Evolutionary conservation across 2,888 invertebrate genomes (phyloP).

Genomic region (Zele albiditarsus): DNA sequence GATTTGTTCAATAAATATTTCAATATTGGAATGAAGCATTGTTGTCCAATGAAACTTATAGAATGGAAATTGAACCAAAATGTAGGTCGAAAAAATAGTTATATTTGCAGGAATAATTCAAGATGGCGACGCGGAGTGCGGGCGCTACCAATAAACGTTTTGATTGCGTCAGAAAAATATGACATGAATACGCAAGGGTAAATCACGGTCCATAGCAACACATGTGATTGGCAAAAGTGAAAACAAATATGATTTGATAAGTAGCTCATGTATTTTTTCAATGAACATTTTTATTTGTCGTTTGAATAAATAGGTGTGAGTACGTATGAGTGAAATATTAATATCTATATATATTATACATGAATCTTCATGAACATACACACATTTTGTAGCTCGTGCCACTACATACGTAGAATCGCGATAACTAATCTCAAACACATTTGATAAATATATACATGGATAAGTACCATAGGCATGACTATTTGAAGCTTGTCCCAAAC

Average conservation of each 20-base stretch:
- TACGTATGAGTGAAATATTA: not conserved
- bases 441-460: not conserved
- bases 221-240: not conserved
- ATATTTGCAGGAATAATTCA: not conserved
- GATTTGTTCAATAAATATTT: no score
- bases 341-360: not conserved
- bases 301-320: not conserved
- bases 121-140: not conserved
- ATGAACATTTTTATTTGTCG: no score
- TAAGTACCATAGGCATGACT: not conserved
- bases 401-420: not conserved
- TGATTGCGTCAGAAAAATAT: slow-evolving; percentile 24
- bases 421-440: not conserved
- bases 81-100: not conserved
- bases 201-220: not conserved
- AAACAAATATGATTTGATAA: not conserved
- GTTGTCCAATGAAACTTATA: no score
- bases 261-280: no score
- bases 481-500: not conserved
- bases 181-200: not conserved
- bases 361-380: not conserved
- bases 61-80: no score
- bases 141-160: not conserved
- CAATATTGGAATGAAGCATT: no score
- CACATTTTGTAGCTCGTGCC: not conserved